These are phyloP conservation scores for Phylloscopus whistleri DNA, from an alignment of 2,113 vertebrate genomes.

Conservation along the genomic window DNA sequence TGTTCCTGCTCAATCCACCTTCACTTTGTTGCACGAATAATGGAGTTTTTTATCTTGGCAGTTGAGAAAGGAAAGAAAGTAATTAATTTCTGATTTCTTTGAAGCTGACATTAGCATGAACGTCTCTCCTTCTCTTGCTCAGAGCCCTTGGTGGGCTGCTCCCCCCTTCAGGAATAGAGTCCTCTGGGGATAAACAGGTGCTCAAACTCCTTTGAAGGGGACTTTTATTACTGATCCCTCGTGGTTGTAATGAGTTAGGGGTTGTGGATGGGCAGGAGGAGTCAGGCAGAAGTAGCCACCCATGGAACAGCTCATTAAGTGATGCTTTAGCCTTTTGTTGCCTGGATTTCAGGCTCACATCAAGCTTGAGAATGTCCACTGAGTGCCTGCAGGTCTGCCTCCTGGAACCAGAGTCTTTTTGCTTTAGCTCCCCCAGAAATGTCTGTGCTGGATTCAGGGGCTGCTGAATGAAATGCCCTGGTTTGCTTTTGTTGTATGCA, in stretches of 20 bases:
- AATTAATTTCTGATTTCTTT: background rate
- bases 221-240: background rate
- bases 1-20: background rate
- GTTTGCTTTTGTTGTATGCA: accelerated
- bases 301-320: background rate
- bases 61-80: background rate
- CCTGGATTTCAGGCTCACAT: background rate
- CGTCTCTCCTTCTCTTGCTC: background rate
- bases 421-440: background rate
- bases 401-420: background rate
- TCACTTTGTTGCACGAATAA: background rate
- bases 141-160: background rate
- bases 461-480: background rate
- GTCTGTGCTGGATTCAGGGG: background rate
- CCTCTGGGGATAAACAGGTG: background rate
- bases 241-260: background rate
- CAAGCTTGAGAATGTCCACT: background rate
- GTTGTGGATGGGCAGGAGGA: background rate
- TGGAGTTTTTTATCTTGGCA: background rate
- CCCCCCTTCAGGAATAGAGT: background rate
- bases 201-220: background rate
- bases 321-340: slow-evolving; percentile 14
- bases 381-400: background rate
- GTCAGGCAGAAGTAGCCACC: background rate
- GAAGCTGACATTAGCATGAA: background rate